phyloP scores from a whole-genome alignment of 2,888 invertebrate species.

The Lasioglossum vierecki region DNA sequence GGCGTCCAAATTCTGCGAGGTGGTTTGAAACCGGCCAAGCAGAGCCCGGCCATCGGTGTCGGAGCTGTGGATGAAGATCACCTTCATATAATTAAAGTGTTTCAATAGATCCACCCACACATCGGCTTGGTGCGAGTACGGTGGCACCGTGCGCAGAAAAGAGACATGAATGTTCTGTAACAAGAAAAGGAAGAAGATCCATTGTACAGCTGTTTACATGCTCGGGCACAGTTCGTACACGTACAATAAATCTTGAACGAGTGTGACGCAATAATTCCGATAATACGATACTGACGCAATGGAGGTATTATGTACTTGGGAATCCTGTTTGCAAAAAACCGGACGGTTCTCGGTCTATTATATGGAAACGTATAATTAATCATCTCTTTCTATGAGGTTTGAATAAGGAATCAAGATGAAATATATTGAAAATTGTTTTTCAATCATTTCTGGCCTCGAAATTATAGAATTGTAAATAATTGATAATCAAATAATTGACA shows the following conservation, averaged over 20 bases:
- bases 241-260: background rate
- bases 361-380: background rate
- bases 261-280: conserved; percentile 32
- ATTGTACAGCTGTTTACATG: background rate
- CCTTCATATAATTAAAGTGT: conserved; percentile 95
- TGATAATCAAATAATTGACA: background rate
- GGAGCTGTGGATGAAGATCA: conserved; percentile 97
- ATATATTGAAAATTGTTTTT: background rate
- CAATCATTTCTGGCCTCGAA: background rate
- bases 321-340: conserved; percentile 42
- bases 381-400: background rate
- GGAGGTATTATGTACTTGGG: conserved; percentile 7
- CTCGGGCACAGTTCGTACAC: background rate
- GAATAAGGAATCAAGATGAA: background rate
- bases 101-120: conserved; percentile 98
- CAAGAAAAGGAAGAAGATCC: background rate
- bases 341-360: background rate
- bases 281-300: conserved; percentile 38
- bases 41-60: conserved; percentile 98
- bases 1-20: conserved; percentile 95
- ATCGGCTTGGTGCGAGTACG: conserved; percentile 99
- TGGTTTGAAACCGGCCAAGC: conserved; percentile 96
- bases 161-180: conserved; percentile 97
- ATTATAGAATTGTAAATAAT: background rate
- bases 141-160: conserved; percentile 97